A percentile compares a stretch with the other conserved stretches of the same genome.
phyloP scores from a whole-genome alignment of 2,113 vertebrate genomes.

The Alligator mississippiensis region DNA sequence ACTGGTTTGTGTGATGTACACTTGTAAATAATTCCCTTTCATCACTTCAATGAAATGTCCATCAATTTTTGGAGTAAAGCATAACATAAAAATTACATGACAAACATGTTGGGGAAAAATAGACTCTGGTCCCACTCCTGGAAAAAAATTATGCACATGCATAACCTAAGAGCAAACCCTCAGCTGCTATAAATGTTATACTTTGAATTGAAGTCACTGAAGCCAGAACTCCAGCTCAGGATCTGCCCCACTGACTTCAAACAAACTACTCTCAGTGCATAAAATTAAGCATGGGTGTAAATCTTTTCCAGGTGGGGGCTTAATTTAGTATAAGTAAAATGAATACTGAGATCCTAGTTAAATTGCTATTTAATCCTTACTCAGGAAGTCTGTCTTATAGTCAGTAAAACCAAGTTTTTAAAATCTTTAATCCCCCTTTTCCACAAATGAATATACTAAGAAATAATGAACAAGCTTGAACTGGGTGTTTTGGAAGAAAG shows the following conservation, averaged over 20 bases:
- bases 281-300: slow-evolving; percentile 20
- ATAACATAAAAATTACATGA: slow-evolving; percentile 34
- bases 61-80: slow-evolving; percentile 34
- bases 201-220: background rate
- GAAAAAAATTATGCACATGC: slow-evolving; percentile 31
- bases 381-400: slow-evolving; percentile 28
- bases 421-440: background rate
- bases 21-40: slow-evolving; percentile 30
- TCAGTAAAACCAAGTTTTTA: background rate
- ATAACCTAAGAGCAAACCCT: slow-evolving; percentile 25
- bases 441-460: background rate
- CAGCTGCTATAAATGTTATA: slow-evolving; percentile 36
- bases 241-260: slow-evolving; percentile 52
- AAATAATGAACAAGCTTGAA: background rate
- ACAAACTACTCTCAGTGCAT: background rate
- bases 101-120: slow-evolving; percentile 25
- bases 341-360: slow-evolving; percentile 31
- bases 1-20: background rate
- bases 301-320: background rate
- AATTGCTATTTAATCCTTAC: slow-evolving; percentile 14
- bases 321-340: background rate
- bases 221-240: background rate
- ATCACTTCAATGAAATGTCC: slow-evolving; percentile 38
- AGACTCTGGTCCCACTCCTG: background rate
- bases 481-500: background rate